Base-by-base conservation (phyloP, 2,888 invertebrate genomes). In the Sabellastarte sp. region DNA sequence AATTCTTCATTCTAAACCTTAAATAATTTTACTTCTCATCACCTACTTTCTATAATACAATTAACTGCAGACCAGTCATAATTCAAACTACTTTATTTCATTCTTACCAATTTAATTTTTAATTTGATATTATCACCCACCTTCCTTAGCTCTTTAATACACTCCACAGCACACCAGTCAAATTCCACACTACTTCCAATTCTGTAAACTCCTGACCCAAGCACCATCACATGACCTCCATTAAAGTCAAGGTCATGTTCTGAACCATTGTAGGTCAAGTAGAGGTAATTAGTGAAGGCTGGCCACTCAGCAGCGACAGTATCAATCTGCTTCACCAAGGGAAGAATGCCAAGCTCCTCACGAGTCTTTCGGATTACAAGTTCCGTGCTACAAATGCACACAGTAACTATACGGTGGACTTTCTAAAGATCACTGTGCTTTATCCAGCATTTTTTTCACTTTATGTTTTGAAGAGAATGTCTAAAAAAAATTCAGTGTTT, bases 221-320 rank as follows among this genome's bases (percentile, higher is more conserved):
- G 89, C 1, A 96, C 96, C 89, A 95, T 74, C 50, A 65, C 69
- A 65, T 69, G 55, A 5, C 67, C 67, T 15, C 67, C 71, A 26
- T 63, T 59, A 53, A 72, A 72, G 33, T 64, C 62, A 2, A 84
- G 63, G 72, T 84, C 84, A 70, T 84, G 79, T 30, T 73, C 73
- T 0, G 65, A 63, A 0, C 92, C 98, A 81, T 95, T 97, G 84
- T 99, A 99, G 0, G 99, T 99, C 32, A 97, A 83, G 80, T 98
- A 99, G n/a, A 99, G 87, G 81, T 99, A 99, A 84, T 99, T 99
- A 1, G 99, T 99, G 33, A 90, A 89, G 0, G 98, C 98, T 0
- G 99, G 99, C 96, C 97, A 99, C 85, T 99, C 99, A 0, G 97
- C 99, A 50, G 99, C 97, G 2, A 99, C 97, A 0, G 98, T 99